phyloP scores from a whole-genome alignment of 2,888 invertebrate species.

The Stenodera caucasica region DNA sequence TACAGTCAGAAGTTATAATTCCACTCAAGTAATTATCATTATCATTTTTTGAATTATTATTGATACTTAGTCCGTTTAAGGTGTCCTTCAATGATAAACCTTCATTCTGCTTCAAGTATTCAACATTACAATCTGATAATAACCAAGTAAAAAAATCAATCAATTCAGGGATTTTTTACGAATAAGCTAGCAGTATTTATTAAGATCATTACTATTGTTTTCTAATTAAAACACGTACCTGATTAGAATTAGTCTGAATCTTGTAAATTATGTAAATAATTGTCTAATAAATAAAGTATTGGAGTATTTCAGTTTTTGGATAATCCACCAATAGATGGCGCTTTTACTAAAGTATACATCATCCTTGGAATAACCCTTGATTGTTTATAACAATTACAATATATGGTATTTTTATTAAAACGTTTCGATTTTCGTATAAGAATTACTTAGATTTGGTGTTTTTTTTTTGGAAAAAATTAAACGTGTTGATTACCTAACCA shows the following conservation, averaged over 20 bases:
- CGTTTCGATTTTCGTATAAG: too few species aligned
- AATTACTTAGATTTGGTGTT: too few species aligned
- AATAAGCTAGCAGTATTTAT: not conserved
- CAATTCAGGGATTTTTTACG: not conserved
- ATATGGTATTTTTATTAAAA: not conserved
- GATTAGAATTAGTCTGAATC: not conserved
- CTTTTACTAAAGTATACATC: not conserved
- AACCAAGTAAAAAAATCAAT: too few species aligned
- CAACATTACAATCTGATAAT: slow-evolving; percentile 20
- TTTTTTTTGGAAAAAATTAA: not conserved
- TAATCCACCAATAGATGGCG: not conserved
- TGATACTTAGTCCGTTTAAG: slow-evolving; percentile 23
- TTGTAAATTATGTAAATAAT: slow-evolving; percentile 3
- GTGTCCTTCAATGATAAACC: slow-evolving; percentile 35
- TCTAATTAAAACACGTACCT: not conserved
- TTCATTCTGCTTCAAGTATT: slow-evolving; percentile 31
- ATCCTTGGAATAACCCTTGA: too few species aligned
- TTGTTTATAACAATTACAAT: too few species aligned
- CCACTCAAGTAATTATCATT: slow-evolving; percentile 29
- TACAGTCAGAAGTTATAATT: slow-evolving; percentile 17
- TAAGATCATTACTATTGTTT: not conserved
- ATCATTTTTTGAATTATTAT: not conserved
- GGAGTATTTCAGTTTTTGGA: too few species aligned
- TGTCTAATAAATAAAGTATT: not conserved
- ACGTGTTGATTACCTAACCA: slow-evolving; percentile 35